Evolutionary conservation across 2,113 vertebrate genomes (phyloP).

Genomic region (Platycercus adscitus): DNA sequence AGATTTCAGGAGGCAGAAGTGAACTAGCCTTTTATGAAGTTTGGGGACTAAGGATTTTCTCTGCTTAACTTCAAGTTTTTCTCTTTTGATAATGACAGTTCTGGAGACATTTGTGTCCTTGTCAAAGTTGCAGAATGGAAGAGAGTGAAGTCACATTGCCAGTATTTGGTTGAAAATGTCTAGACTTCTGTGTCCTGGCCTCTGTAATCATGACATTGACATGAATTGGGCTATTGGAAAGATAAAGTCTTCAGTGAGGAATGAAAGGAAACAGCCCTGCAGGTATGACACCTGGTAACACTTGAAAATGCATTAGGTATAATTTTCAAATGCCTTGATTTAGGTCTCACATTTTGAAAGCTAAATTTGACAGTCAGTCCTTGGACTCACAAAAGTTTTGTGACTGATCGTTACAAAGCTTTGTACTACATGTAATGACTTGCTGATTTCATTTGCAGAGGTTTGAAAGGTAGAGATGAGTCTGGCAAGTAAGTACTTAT

Average conservation of each 20-base stretch:
- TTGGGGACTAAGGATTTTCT: not conserved
- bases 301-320: conserved; percentile 82
- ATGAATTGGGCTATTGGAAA: conserved; percentile 80
- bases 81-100: conserved; percentile 54
- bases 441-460: not conserved
- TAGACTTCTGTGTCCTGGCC: conserved; percentile 69
- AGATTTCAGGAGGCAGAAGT: not conserved
- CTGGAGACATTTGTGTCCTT: conserved; percentile 71
- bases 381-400: not conserved
- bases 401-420: not conserved
- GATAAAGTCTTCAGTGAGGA: conserved; percentile 62
- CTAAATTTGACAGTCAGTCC: not conserved
- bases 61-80: not conserved
- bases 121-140: conserved; percentile 50
- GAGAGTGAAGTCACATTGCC: conserved; percentile 74
- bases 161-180: conserved; percentile 75
- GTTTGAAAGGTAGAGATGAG: not conserved
- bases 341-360: not conserved
- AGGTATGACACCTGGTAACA: conserved; percentile 79
- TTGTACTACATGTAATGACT: not conserved
- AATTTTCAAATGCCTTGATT: not conserved
- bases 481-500: not conserved
- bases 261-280: conserved; percentile 71
- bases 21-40: not conserved
- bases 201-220: conserved; percentile 47